Percentiles rank a stretch among this genome's conserved stretches.
Evolutionary conservation across 2,888 invertebrate genomes (phyloP).

Genomic region (Syrista parreyssii): DNA sequence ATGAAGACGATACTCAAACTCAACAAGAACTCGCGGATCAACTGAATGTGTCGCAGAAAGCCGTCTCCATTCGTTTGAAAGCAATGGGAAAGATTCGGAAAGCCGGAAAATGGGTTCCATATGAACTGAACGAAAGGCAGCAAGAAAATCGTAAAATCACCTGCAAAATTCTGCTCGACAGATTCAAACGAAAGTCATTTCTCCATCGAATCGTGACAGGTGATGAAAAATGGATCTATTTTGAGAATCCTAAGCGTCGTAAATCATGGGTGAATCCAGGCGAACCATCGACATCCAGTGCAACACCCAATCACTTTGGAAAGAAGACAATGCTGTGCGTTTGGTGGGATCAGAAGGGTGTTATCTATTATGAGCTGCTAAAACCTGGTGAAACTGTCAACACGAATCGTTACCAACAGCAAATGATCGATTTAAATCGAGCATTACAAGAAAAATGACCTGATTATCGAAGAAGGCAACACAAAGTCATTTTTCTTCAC

Average conservation of each 20-base stretch:
- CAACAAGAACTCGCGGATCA: slow-evolving; percentile 6
- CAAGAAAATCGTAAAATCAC: slow-evolving; percentile 26
- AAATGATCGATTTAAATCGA: slow-evolving; percentile 23
- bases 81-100: slow-evolving; percentile 40
- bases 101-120: slow-evolving; percentile 37
- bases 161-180: slow-evolving; percentile 27
- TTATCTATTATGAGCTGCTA: slow-evolving; percentile 28
- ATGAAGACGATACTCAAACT: slow-evolving; percentile 8
- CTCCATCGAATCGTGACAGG: slow-evolving; percentile 28
- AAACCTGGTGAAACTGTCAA: no score
- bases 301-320: slow-evolving; percentile 29
- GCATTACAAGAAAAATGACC: slow-evolving; percentile 28
- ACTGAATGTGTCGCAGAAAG: slow-evolving; percentile 27
- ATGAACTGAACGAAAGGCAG: slow-evolving; percentile 33
- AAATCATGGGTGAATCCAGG: slow-evolving; percentile 28
- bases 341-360: slow-evolving; percentile 24
- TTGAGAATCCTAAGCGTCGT: slow-evolving; percentile 26
- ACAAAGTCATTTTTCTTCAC: slow-evolving; percentile 31
- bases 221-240: slow-evolving; percentile 29
- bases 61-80: slow-evolving; percentile 35
- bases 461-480: slow-evolving; percentile 27
- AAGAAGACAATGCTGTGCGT: slow-evolving; percentile 25
- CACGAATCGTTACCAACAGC: slow-evolving; percentile 25
- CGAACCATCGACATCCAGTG: slow-evolving; percentile 24
- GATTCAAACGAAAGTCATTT: slow-evolving; percentile 30